Percentiles rank a stretch among this genome's conserved stretches.
These are phyloP conservation scores for Limnephilus lunatus DNA, from an alignment of 2,888 invertebrate species.

Conservation along the genomic window DNA sequence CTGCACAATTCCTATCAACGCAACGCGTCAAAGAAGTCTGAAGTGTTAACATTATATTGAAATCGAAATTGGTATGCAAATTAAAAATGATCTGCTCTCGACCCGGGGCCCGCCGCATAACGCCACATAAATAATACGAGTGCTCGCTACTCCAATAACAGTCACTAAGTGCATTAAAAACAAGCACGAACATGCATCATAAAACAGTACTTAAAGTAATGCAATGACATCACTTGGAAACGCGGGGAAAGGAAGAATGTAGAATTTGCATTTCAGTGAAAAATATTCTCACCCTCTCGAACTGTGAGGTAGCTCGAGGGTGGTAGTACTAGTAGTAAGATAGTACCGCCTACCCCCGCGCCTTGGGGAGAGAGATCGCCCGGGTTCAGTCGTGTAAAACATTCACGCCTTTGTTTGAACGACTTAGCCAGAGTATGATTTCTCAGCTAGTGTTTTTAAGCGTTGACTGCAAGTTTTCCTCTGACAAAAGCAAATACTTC, in stretches of 20 bases:
- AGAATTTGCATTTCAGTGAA: constrained; percentile 46
- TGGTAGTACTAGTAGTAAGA: no score
- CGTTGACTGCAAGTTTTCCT: constrained; percentile 48
- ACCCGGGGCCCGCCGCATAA: background rate
- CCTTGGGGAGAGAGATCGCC: constrained; percentile 3
- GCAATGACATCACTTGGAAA: constrained; percentile 48
- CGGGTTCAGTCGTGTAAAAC: constrained; percentile 62
- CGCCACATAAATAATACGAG: constrained; percentile 8
- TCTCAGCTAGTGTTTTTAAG: constrained; percentile 62
- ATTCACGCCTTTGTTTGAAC: constrained; percentile 62
- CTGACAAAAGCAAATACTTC: constrained; percentile 50
- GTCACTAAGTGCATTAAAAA: constrained; percentile 56
- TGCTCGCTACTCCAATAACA: background rate
- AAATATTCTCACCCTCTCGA: constrained; percentile 32
- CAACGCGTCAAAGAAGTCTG: background rate
- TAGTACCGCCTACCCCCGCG: background rate
- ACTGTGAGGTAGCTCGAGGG: background rate
- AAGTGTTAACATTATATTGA: background rate
- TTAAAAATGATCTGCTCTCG: background rate
- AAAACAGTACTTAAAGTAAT: constrained; percentile 53
- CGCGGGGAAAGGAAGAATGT: background rate
- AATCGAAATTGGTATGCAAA: background rate
- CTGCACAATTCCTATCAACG: background rate
- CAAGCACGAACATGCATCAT: constrained; percentile 46
- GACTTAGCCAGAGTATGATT: constrained; percentile 64